phyloP scores from a whole-genome alignment of 92 coral and sea anemone species.

The Zoanthus sansibaricus region DNA sequence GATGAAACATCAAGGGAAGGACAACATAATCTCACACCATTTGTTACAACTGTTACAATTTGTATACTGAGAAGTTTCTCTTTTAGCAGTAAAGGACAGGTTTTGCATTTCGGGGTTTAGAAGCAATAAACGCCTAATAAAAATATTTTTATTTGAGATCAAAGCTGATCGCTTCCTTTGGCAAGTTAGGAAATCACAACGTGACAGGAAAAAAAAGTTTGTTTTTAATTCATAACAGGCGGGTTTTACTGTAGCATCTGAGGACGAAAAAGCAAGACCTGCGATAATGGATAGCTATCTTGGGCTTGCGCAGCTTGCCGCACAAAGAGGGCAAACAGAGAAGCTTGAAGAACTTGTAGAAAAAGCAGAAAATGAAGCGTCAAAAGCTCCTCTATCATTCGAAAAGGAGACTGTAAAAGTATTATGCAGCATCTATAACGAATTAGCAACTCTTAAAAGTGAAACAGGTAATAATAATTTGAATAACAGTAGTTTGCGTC shows the following conservation, averaged over 20 bases:
- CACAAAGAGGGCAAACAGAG: background rate
- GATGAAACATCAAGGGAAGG: too few relatives aligned
- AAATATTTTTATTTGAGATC: too few relatives aligned
- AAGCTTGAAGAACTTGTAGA: background rate
- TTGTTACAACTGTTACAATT: too few relatives aligned
- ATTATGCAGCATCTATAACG: conserved; percentile 10
- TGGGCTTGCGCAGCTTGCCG: conserved; percentile 33
- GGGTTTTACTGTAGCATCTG: conserved; percentile 19
- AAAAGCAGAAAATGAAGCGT: conserved; percentile 4
- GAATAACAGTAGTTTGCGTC: background rate
- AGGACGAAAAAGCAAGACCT: background rate
- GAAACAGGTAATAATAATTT: background rate
- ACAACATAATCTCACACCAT: too few relatives aligned
- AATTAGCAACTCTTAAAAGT: conserved; percentile 4
- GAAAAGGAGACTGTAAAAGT: background rate
- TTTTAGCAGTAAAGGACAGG: too few relatives aligned
- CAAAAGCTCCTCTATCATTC: background rate
- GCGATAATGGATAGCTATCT: conserved; percentile 25
- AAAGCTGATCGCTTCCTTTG: too few relatives aligned
- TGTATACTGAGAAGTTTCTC: too few relatives aligned
- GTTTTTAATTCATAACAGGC: background rate
- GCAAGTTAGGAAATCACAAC: too few relatives aligned
- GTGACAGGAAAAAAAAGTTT: background rate
- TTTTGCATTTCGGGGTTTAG: too few relatives aligned
- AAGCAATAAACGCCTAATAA: too few relatives aligned